These are phyloP conservation scores for Patella caerulea DNA, from an alignment of 2,888 invertebrate genomes.

Conservation along the genomic window DNA sequence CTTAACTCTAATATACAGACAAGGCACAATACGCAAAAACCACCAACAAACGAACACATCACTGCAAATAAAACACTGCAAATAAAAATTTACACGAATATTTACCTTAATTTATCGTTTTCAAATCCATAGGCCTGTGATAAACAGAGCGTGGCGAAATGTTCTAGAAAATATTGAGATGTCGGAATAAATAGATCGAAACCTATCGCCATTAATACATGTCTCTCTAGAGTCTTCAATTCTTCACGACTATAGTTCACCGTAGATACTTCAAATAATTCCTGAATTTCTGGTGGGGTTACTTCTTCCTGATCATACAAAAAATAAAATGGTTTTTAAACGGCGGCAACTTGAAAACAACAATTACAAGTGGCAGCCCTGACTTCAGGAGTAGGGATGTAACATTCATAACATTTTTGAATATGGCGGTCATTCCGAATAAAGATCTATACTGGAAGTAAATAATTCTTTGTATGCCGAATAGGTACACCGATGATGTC, in stretches of 20 bases:
- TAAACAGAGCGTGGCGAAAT: slow-evolving; percentile 46
- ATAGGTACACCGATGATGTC: no score
- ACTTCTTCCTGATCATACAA: slow-evolving; percentile 54
- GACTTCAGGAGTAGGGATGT: not conserved
- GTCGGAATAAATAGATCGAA: slow-evolving; percentile 61
- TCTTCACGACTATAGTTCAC: slow-evolving; percentile 50
- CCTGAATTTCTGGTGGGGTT: slow-evolving; percentile 56
- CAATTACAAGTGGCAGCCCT: not conserved
- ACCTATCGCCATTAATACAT: slow-evolving; percentile 52
- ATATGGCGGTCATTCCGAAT: no score
- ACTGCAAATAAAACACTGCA: no score
- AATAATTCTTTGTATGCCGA: no score
- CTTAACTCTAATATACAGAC: no score
- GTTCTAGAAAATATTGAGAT: slow-evolving; percentile 57
- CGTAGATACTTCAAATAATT: slow-evolving; percentile 48
- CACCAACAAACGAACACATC: no score
- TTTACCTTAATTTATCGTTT: slow-evolving; percentile 31
- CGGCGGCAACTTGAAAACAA: not conserved
- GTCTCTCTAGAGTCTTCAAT: slow-evolving; percentile 53
- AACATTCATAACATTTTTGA: no score
- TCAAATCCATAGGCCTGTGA: slow-evolving; percentile 28
- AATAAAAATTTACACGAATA: no score
- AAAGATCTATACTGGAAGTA: no score
- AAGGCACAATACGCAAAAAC: no score
- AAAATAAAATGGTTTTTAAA: not conserved